Base-by-base conservation (phyloP, 2,797 vertebrate genomes). In the Tauraco hartlaubi region DNA sequence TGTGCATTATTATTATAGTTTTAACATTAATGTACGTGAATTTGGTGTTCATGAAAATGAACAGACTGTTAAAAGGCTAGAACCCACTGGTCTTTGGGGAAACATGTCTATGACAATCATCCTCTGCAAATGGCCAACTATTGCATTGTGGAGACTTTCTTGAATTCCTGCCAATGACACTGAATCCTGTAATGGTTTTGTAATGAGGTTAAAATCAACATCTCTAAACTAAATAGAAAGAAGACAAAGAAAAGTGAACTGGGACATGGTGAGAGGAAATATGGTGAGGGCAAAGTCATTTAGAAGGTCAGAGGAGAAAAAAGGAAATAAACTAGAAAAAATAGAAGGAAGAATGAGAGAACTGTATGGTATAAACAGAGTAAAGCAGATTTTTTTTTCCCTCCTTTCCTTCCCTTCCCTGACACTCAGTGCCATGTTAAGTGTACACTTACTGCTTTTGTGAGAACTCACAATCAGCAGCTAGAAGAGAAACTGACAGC, bases 161-260 rank as follows among this genome's bases (percentile, higher is more conserved):
- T 91, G 82, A 95, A 75, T 68, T 84, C 35, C 51, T 86, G 73
- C 79, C 75, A 92, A 28, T 3, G 75, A 80, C 54, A 55, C 63
- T 58, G 56, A 58, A 82, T 85, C 72, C 44, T 69, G 39, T 76
- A 95, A 82, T 46, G 41, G 75, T 67, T 92, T 92, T 88, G 39
- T 89, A 94, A 85, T 1, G 4, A 71, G 49, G 28, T 58, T 95
- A 78, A 92, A 95, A 92, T 76, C 69, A 85, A 81, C 79, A 81
- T 62, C 51, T 92, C 55, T 78, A 78, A 83, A 73, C 37, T 72
- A 78, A 89, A 46, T 15, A 11, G 39, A 51, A 91, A 85, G 39
- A 72, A 16, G 51, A 81, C 71, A 86, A 85, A 84, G 85, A 33
- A 83, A 75, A 66, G 26, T 11, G 18, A 94, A 55, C 51, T 59